Conservation (phyloP, 2,113 vertebrate genomes). For the Thomomys bottae region DNA sequence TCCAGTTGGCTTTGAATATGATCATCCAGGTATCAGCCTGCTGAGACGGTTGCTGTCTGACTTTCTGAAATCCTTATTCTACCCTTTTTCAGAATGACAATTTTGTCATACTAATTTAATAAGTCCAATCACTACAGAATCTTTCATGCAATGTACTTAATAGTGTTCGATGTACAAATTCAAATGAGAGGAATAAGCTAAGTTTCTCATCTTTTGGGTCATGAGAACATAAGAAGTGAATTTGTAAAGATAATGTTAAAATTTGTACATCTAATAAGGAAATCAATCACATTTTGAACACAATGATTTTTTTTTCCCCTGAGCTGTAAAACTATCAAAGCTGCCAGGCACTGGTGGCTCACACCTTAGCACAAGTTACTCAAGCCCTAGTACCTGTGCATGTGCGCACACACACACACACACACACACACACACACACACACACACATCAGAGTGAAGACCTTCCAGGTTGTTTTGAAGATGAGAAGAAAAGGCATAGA, state of each 20-base stretch:
- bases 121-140: neutral
- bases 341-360: no score
- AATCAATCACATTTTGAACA: neutral
- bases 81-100: neutral
- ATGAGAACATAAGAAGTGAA: neutral
- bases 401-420: neutral
- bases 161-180: neutral
- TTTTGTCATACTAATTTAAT: neutral
- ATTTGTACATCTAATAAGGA: neutral
- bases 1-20: no score
- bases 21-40: no score
- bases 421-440: neutral
- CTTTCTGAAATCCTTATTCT: constrained; percentile 31
- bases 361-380: no score
- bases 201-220: neutral
- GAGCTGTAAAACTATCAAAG: neutral
- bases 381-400: no score
- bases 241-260: neutral
- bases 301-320: neutral
- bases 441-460: neutral
- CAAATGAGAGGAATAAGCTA: neutral
- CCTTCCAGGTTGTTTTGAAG: neutral
- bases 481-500: neutral
- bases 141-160: neutral
- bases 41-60: neutral